Evolutionary conservation across 2,888 invertebrate genomes (phyloP).

Genomic region (Sceliomorpha sp.): DNA sequence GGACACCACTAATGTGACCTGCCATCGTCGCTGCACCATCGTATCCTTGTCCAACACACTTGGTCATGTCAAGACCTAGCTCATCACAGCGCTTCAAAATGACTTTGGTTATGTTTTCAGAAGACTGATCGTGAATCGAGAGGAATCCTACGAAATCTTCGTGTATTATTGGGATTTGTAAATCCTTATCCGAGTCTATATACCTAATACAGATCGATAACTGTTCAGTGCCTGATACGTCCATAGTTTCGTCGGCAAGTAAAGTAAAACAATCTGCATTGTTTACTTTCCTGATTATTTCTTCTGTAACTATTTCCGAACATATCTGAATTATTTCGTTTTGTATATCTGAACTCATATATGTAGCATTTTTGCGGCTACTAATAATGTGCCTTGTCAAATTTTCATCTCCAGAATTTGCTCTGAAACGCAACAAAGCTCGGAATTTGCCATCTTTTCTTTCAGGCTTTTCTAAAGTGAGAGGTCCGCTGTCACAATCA

Average conservation of each 20-base stretch:
- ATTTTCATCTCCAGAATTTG: conserved; percentile 19
- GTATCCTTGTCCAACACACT: conserved; percentile 63
- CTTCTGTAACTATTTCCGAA: conserved; percentile 1
- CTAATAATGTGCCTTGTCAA: conserved; percentile 10
- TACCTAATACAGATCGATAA: conserved; percentile 9
- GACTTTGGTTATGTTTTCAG: conserved; percentile 11
- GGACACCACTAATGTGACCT: conserved; percentile 64
- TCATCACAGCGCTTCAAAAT: conserved; percentile 14
- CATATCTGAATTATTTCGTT: conserved; percentile 20
- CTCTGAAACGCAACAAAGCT: conserved; percentile 20
- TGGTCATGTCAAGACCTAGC: conserved; percentile 16
- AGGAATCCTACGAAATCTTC: conserved; percentile 19
- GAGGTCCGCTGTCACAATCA: conserved; percentile 9
- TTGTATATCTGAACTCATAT: conserved; percentile 22
- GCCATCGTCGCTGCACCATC: conserved; percentile 67
- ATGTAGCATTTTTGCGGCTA: conserved; percentile 18
- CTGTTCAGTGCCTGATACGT: conserved; percentile 16
- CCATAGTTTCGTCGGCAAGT: conserved; percentile 8
- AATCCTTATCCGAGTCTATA: conserved; percentile 9
- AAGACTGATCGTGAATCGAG: no score
- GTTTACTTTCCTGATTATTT: conserved; percentile 4
- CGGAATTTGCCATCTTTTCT: conserved; percentile 21
- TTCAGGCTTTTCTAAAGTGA: conserved; percentile 12
- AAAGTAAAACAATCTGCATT: conserved; percentile 10
- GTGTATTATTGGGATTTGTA: neutral